These are phyloP conservation scores for Stenichneumon culpator DNA, from an alignment of 2,888 invertebrate genomes.

Conservation along the genomic window DNA sequence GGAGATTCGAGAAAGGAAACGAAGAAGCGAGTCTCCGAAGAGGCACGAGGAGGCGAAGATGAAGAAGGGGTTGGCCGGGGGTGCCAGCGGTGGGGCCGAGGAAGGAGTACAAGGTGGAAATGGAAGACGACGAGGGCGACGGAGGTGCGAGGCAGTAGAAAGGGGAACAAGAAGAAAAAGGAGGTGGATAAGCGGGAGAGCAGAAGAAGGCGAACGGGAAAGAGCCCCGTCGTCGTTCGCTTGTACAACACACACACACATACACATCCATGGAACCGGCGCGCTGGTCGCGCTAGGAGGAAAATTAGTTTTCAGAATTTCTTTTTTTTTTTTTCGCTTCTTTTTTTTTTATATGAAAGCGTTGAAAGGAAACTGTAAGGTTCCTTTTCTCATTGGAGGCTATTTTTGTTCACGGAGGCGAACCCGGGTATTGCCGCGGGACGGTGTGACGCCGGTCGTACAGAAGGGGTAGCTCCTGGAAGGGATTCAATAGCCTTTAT, in stretches of 20 bases:
- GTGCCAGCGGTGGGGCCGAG: slow-evolving; percentile 41
- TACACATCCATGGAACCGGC: slow-evolving; percentile 68
- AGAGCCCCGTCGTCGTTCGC: slow-evolving; percentile 60
- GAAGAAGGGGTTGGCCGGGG: slow-evolving; percentile 63
- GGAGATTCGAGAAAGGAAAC: slow-evolving; percentile 46
- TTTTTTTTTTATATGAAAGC: slow-evolving; percentile 82
- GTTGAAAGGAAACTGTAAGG: slow-evolving; percentile 83
- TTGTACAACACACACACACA: slow-evolving; percentile 69
- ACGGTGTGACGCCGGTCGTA: slow-evolving; percentile 16
- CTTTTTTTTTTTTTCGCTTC: not conserved
- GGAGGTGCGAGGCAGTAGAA: slow-evolving; percentile 69
- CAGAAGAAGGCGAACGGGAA: slow-evolving; percentile 61
- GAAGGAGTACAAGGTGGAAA: slow-evolving; percentile 54
- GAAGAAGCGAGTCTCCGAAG: slow-evolving; percentile 57
- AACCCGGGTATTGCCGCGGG: slow-evolving; percentile 45
- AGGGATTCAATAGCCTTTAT: slow-evolving; percentile 84
- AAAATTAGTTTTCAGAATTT: slow-evolving; percentile 85
- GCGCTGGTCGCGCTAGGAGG: slow-evolving; percentile 77
- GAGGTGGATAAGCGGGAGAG: slow-evolving; percentile 62
- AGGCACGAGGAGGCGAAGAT: slow-evolving; percentile 49
- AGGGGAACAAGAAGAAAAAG: slow-evolving; percentile 56
- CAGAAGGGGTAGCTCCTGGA: slow-evolving; percentile 3
- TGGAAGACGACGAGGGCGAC: slow-evolving; percentile 67
- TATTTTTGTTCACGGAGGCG: slow-evolving; percentile 82
- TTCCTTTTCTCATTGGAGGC: slow-evolving; percentile 84